Base-by-base conservation (phyloP, 2,113 vertebrate species). In the Sardina pilchardus region DNA sequence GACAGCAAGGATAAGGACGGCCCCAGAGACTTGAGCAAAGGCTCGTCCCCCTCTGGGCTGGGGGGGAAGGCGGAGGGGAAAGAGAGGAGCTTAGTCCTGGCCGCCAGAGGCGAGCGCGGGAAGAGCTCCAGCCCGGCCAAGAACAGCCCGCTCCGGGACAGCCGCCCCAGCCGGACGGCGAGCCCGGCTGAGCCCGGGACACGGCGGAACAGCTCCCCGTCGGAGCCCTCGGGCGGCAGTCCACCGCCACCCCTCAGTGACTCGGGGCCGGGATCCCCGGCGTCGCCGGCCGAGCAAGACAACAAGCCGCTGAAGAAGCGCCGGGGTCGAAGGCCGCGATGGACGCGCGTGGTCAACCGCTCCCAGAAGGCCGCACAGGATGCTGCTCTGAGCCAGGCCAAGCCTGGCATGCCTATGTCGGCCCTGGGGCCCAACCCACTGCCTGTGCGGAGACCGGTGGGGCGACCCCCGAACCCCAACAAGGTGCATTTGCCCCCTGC, bases 221-320 rank as follows among this genome's bases (percentile, higher is more conserved):
- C 89, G 75, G 89, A 93, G 42, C 89, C 88, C 42, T 92, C 92
- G 53, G 85, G 91, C 0, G 89, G 94, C 42, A 63, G 90, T 84
- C 88, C 91, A 80, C 90, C 89, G 17, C 90, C 90, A 4, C 92
- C 92, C 42, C 92, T 93, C 34, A 92, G 94, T 89, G 94, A 95
- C 83, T 93, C 92, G 82, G 92, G 90, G 0, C 92, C 94, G 90
- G 93, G 91, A 44, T 95, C 94, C n/a, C 67, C 93, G 12, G 92
- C 93, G 84, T 95, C 95, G 14, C 91, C 92, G 1, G 86, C 91
- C 42, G 94, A 95, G 92, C 95, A 96, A 89, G 97, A 98, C 87
- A 95, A 94, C 14, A 99, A 98, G 91, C 97, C 96, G 16, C 91
- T 99, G 21, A 99, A 98, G 94, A 99, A 98, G 86, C 96, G 97